phyloP scores from a whole-genome alignment of 2,797 vertebrate genomes.

The Poeciliopsis infans region DNA sequence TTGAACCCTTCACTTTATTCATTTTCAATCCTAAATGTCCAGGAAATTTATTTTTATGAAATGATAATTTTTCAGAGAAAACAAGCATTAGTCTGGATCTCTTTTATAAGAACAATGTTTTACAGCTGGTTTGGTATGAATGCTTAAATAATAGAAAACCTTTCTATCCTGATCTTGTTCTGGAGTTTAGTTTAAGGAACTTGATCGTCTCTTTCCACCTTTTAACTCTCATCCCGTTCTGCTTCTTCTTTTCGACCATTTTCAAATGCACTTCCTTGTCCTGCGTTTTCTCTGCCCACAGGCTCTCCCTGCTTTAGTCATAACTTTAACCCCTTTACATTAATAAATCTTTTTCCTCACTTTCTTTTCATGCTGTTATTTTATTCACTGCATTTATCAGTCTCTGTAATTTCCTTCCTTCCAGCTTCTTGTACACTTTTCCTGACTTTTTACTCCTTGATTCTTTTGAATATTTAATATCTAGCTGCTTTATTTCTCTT shows the following conservation, averaged over 20 bases:
- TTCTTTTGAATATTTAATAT: conserved; percentile 12
- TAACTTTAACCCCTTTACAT: conserved; percentile 30
- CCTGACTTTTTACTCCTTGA: neutral
- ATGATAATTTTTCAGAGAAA: neutral
- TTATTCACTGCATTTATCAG: conserved; percentile 22
- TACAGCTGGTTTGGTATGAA: neutral
- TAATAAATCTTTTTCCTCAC: conserved; percentile 11
- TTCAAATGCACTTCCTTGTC: conserved; percentile 13
- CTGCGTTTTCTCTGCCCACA: conserved; percentile 24
- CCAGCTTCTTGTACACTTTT: conserved; percentile 12
- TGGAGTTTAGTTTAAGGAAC: conserved; percentile 1
- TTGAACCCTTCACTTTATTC: neutral
- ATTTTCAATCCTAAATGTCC: neutral
- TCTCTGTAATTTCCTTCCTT: conserved; percentile 6
- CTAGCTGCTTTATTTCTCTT: neutral
- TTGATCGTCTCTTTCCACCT: neutral
- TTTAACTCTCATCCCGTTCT: neutral
- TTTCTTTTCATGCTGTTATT: conserved; percentile 5
- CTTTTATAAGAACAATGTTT: neutral
- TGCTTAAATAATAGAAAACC: neutral
- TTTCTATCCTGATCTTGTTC: neutral
- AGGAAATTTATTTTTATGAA: neutral
- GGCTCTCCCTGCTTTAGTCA: conserved; percentile 34
- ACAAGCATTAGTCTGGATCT: neutral
- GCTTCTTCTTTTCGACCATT: conserved; percentile 20